Evolutionary conservation across 1,140 invertebrate genomes (phyloP).

Genomic region (Drosophila kurseongensis): DNA sequence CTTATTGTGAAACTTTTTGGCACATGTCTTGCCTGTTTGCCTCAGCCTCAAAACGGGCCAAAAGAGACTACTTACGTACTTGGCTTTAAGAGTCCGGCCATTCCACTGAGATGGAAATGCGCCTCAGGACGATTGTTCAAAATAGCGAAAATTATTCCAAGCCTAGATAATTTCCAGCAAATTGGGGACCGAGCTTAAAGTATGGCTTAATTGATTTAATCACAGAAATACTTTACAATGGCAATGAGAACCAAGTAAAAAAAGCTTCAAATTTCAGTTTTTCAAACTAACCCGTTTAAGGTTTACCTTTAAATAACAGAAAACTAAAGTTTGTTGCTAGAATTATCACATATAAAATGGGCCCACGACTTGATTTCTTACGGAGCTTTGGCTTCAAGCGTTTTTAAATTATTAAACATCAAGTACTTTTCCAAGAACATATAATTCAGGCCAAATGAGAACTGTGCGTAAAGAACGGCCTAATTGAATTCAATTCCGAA

Average conservation of each 20-base stretch:
- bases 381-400: neutral
- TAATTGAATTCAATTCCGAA: constrained; percentile 42
- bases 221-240: constrained; percentile 4
- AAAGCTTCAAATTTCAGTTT: neutral
- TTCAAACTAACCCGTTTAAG: too few relatives aligned
- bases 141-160: constrained; percentile 56
- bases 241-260: neutral
- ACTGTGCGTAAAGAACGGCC: constrained; percentile 10
- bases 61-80: constrained; percentile 41
- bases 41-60: constrained; percentile 38
- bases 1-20: constrained; percentile 81
- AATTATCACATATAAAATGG: neutral
- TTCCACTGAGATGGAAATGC: constrained; percentile 8
- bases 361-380: neutral
- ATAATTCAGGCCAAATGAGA: neutral
- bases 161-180: constrained; percentile 20
- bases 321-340: too few relatives aligned
- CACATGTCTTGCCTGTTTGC: constrained; percentile 76
- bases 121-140: constrained; percentile 54
- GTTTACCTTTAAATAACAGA: neutral
- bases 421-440: neutral
- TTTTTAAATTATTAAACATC: neutral
- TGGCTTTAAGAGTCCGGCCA: constrained; percentile 24
- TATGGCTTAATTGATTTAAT: constrained; percentile 34
- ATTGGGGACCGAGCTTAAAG: constrained; percentile 9